Percentiles rank a stretch among this genome's conserved stretches.
phyloP scores from a whole-genome alignment of 2,113 vertebrate species.

The Oreochromis tanganicae region DNA sequence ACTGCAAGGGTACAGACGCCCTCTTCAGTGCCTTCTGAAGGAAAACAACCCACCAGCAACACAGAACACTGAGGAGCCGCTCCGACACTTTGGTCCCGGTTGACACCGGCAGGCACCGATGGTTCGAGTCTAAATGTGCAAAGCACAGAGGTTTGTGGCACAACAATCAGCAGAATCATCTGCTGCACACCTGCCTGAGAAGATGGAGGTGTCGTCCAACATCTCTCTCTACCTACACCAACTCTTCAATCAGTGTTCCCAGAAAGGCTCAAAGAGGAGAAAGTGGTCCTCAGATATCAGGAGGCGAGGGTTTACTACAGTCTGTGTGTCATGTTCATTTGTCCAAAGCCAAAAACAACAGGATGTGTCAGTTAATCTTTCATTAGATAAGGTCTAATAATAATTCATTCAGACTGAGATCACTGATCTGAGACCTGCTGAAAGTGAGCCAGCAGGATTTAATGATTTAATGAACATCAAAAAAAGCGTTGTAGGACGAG shows the following conservation, averaged over 20 bases:
- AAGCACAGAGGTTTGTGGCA: background rate
- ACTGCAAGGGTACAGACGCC: background rate
- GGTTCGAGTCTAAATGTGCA: background rate
- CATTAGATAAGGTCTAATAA: background rate
- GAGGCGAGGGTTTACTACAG: background rate
- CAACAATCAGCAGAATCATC: background rate
- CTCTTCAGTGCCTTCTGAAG: background rate
- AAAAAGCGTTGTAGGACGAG: accelerated
- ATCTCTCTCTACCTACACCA: background rate
- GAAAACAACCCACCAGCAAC: background rate
- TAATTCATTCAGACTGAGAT: background rate
- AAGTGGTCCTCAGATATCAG: background rate
- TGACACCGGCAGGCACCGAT: background rate
- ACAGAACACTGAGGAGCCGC: background rate
- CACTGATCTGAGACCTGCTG: background rate
- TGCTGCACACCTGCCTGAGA: background rate
- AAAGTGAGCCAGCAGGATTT: background rate
- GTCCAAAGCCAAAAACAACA: background rate
- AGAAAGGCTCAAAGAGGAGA: background rate
- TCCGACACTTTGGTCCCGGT: background rate
- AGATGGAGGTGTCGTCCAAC: background rate
- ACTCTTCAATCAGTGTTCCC: background rate
- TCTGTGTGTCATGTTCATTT: background rate
- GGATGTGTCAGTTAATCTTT: background rate
- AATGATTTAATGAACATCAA: background rate